Base-by-base conservation (phyloP, 2,113 vertebrate species). In the Sorex fumeus region DNA sequence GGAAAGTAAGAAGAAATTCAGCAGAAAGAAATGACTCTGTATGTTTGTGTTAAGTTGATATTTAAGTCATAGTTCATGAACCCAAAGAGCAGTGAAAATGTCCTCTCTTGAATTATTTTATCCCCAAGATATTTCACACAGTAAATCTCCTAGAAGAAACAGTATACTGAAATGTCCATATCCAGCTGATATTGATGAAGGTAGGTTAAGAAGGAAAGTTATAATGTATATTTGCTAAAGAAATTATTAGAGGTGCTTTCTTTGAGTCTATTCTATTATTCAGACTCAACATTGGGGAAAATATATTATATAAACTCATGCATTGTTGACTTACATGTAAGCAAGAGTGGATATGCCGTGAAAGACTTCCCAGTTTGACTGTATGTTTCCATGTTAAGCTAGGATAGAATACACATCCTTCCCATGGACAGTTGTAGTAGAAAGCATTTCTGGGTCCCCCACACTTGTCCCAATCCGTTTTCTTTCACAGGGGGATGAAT, bases 31-130 rank as follows among this genome's bases (percentile, higher is more conserved):
- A 13, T 3, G 43, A 81, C 21, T 87, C 84, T 60, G 1, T 66
- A 36, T 34, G 2, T 77, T 40, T 85, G 4, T 2, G 3, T 76
- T 60, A 60, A 84, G 67, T 43, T 72, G 43, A 9, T 25, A 30
- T 45, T 8, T 66, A 94, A 64, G 19, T 69, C 34, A 87, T 75
- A 83, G 40, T 92, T 36, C 40, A 15, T 32, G 66, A 87, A 60
- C 34, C 47, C 10, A 34, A 85, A 92, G 40, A 50, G 15, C 21
- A 27, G 23, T 47, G 28, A 57, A 81, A 84, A 47, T 47, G 27
- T 8, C 25, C 40, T 75, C 60, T 27, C 11, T 16, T 77, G 50
- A 83, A 66, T 72, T 36, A 45, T 83, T 34, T 45, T 70, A 40
- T 83, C 47, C 23, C 3, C 32, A 40, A 88, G 40, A 87, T 47